phyloP scores from a whole-genome alignment of 2,113 vertebrate species.

The crab-eating macaque (Macaca fascicularis) region DNA sequence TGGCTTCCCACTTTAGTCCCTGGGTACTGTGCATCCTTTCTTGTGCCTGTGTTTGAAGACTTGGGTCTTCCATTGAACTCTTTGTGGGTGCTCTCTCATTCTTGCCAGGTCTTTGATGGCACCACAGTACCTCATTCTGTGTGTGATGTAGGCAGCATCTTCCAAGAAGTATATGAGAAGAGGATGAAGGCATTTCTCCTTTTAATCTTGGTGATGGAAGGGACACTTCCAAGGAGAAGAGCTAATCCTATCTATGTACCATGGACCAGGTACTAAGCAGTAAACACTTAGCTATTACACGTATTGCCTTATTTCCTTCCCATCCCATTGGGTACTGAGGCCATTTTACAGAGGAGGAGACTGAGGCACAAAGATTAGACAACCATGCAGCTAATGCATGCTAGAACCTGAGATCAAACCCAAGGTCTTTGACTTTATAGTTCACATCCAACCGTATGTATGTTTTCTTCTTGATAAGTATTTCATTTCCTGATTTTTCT shows the following conservation, averaged over 20 bases:
- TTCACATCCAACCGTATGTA: rapidly evolving
- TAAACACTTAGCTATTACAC: rapidly evolving
- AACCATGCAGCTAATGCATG: too few relatives aligned
- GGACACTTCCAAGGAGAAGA: neutral
- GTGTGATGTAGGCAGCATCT: neutral
- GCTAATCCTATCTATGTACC: neutral
- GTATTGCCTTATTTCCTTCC: neutral
- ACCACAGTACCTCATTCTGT: rapidly evolving
- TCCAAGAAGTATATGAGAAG: neutral
- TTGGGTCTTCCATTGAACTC: neutral
- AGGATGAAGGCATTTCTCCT: too few relatives aligned
- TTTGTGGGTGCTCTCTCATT: too few relatives aligned
- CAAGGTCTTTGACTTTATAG: neutral
- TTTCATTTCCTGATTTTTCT: neutral
- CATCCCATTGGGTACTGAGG: rapidly evolving
- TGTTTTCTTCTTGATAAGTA: neutral
- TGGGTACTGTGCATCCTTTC: rapidly evolving
- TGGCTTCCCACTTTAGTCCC: neutral
- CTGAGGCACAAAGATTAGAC: too few relatives aligned
- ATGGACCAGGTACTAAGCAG: too few relatives aligned
- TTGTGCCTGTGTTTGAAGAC: neutral
- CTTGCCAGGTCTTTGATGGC: neutral
- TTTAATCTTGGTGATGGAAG: too few relatives aligned
- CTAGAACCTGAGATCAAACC: neutral
- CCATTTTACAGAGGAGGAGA: neutral